Conservation (phyloP, 2,888 invertebrate genomes). For the Sinopyrophorus schimmeli region DNA sequence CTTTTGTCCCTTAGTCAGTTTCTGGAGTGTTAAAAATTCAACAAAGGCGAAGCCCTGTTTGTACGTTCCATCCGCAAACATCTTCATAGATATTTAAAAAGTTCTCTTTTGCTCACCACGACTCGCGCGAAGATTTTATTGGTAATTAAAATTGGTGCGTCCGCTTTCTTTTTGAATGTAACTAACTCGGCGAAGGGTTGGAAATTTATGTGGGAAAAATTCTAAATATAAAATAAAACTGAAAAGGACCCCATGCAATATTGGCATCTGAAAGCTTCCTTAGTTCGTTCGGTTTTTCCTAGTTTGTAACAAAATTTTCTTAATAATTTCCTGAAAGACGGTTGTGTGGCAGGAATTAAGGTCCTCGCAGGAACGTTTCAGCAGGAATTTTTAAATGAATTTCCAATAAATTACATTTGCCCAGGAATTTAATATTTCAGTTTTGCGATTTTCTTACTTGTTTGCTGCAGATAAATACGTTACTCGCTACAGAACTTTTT, state of each 20-base stretch:
- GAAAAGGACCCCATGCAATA: constrained; percentile 12
- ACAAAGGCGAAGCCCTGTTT: no score
- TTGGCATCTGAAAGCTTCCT: constrained; percentile 11
- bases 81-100: no score
- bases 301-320: constrained; percentile 27
- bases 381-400: constrained; percentile 30
- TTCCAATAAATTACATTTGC: constrained; percentile 30
- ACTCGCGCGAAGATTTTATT: no score
- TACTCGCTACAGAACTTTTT: neutral
- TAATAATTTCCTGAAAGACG: constrained; percentile 29
- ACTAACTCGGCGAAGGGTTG: no score
- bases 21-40: no score
- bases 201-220: no score
- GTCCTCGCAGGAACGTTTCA: constrained; percentile 25
- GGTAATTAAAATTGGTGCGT: no score
- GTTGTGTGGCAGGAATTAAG: constrained; percentile 26
- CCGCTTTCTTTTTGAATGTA: no score
- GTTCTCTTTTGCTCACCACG: no score
- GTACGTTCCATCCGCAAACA: no score
- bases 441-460: constrained; percentile 21
- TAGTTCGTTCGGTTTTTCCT: constrained; percentile 14
- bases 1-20: constrained; percentile 4
- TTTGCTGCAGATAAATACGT: neutral
- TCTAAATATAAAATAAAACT: constrained; percentile 12
- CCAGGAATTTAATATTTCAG: constrained; percentile 29